These are phyloP conservation scores for Pterocles gutturalis DNA, from an alignment of 2,113 vertebrate genomes.

Conservation along the genomic window DNA sequence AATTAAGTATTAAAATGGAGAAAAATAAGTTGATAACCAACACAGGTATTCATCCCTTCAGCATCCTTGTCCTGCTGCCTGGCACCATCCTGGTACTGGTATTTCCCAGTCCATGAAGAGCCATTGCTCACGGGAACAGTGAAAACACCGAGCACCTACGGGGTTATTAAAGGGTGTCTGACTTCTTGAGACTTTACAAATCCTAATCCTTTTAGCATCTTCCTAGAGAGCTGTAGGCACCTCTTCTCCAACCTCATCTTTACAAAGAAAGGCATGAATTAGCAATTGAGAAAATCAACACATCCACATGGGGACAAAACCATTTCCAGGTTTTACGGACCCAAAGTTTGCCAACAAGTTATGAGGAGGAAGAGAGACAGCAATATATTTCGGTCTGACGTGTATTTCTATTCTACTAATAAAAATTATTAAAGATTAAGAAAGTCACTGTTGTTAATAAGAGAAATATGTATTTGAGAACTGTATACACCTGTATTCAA, in stretches of 20 bases:
- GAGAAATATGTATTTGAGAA: not conserved
- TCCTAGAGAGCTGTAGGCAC: not conserved
- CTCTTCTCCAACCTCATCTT: not conserved
- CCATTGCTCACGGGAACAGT: not conserved
- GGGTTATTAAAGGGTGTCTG: not conserved
- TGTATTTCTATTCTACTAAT: not conserved
- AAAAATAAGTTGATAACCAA: not conserved
- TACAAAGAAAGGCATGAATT: not conserved
- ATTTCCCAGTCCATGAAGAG: not conserved
- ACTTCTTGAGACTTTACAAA: not conserved
- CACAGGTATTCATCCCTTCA: not conserved
- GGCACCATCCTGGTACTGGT: not conserved
- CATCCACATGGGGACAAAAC: not conserved
- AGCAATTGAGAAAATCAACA: not conserved
- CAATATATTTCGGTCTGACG: not conserved
- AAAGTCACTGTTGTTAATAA: not conserved
- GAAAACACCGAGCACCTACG: not conserved
- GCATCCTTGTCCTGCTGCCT: not conserved
- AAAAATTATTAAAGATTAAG: not conserved
- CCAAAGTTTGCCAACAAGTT: not conserved
- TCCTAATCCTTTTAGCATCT: not conserved
- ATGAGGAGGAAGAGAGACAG: not conserved
- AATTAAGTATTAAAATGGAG: not conserved
- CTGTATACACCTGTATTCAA: accelerated
- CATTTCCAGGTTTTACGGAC: not conserved